Evolutionary conservation across 2,797 vertebrate genomes (phyloP).

Genomic region (Hozukius guyotensis): DNA sequence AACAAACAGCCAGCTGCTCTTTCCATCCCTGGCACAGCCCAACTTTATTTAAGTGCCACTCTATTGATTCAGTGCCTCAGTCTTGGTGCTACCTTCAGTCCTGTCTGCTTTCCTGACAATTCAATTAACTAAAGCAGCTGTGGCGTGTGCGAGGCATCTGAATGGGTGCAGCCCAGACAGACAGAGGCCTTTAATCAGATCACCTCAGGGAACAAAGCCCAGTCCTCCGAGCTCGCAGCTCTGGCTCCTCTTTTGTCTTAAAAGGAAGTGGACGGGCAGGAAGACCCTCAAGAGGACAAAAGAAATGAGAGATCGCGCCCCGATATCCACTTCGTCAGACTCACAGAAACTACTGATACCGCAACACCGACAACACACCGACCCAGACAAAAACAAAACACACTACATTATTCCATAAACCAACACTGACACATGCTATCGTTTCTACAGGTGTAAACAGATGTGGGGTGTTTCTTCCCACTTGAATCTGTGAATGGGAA

Average conservation of each 20-base stretch:
- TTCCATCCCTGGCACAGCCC: not conserved
- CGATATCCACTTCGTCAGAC: conserved; percentile 27
- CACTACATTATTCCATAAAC: not conserved
- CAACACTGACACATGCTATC: not conserved
- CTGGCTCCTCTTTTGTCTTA: conserved; percentile 59
- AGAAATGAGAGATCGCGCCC: conserved; percentile 40
- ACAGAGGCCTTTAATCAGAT: conserved; percentile 71
- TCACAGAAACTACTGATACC: conserved; percentile 34
- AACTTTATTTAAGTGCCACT: conserved; percentile 54
- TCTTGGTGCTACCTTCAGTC: conserved; percentile 40
- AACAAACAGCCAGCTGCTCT: not conserved
- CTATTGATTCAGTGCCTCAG: conserved; percentile 50
- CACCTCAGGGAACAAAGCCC: conserved; percentile 54
- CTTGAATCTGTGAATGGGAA: conserved; percentile 10
- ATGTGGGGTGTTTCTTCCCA: conserved; percentile 4
- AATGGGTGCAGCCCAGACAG: conserved; percentile 54
- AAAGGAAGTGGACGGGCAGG: conserved; percentile 57
- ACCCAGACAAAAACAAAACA: conserved; percentile 15
- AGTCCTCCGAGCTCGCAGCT: conserved; percentile 19
- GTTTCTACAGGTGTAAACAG: conserved; percentile 8
- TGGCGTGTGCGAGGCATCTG: conserved; percentile 55
- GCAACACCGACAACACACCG: conserved; percentile 18
- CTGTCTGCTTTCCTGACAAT: conserved; percentile 62
- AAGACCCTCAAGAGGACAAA: conserved; percentile 60
- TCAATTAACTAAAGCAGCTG: conserved; percentile 71